A percentile compares a stretch with the other conserved stretches of the same genome.
phyloP scores from a whole-genome alignment of 2,888 invertebrate genomes.

The Chirona hameri region DNA sequence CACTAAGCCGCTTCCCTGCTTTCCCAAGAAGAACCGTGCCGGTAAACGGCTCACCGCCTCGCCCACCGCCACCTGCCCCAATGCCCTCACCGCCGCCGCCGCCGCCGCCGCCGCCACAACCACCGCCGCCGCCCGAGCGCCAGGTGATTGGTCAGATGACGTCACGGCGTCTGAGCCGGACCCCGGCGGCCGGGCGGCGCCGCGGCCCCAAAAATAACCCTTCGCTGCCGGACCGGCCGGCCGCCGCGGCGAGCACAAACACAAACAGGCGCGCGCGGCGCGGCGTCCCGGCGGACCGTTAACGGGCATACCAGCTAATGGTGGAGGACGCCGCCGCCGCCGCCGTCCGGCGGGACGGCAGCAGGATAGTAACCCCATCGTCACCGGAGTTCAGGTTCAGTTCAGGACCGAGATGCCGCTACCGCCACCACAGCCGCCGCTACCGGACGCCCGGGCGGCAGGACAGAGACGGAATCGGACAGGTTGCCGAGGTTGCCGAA shows the following conservation, averaged over 20 bases:
- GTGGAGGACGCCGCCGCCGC: not conserved
- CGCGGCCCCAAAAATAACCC: not conserved
- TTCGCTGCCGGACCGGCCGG: not conserved
- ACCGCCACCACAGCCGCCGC: too few relatives aligned
- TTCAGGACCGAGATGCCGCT: too few relatives aligned
- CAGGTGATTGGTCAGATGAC: not conserved
- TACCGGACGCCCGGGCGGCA: not conserved
- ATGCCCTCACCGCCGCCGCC: not conserved
- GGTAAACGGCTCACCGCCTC: too few relatives aligned
- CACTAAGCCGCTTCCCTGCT: too few relatives aligned
- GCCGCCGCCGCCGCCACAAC: too few relatives aligned
- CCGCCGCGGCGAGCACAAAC: not conserved
- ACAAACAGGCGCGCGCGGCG: slow-evolving; percentile 6
- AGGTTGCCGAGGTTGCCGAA: not conserved
- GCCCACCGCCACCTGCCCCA: not conserved
- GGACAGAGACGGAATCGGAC: too few relatives aligned
- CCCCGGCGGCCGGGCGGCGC: not conserved
- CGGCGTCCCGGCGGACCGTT: not conserved
- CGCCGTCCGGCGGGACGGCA: not conserved
- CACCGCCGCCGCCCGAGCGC: not conserved
- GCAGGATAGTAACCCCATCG: not conserved
- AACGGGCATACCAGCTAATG: not conserved
- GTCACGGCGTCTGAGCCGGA: not conserved
- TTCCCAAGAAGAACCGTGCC: too few relatives aligned
- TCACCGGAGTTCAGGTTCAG: too few relatives aligned